Evolutionary conservation across 2,888 invertebrate genomes (phyloP).

Genomic region (Thymelicus lineola): DNA sequence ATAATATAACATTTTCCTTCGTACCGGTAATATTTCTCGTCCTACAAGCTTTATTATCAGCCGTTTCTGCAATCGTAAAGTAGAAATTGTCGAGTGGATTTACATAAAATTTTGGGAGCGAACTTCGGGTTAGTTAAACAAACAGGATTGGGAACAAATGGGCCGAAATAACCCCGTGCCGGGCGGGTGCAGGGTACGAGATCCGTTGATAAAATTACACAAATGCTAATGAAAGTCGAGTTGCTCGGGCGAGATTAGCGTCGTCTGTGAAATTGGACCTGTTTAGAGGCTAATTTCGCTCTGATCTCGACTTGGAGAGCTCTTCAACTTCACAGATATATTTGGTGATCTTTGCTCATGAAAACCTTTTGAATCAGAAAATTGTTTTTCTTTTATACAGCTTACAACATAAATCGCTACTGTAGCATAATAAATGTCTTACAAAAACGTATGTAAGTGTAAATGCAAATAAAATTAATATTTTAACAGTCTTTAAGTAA

Average conservation of each 20-base stretch:
- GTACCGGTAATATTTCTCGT: conserved; percentile 30
- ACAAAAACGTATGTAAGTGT: too few relatives aligned
- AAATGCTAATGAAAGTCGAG: conserved; percentile 77
- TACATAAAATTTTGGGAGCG: conserved; percentile 38
- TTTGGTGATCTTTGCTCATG: conserved; percentile 22
- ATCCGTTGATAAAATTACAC: conserved; percentile 75
- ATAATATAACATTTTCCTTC: conserved; percentile 32
- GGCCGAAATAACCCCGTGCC: conserved; percentile 50
- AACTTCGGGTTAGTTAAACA: conserved; percentile 56
- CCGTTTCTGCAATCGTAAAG: conserved; percentile 38
- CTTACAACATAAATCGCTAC: neutral
- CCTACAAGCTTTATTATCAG: conserved; percentile 38
- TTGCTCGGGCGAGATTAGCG: conserved; percentile 70
- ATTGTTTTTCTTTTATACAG: conserved; percentile 16
- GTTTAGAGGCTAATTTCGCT: conserved; percentile 63
- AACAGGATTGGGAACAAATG: conserved; percentile 62
- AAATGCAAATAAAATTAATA: too few relatives aligned
- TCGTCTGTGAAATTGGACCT: conserved; percentile 68
- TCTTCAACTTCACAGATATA: conserved; percentile 32
- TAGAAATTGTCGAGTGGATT: conserved; percentile 39
- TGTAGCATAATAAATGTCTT: too few relatives aligned
- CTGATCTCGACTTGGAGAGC: conserved; percentile 49
- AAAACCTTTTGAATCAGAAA: conserved; percentile 23
- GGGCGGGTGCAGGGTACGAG: conserved; percentile 46
- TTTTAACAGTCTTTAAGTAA: too few relatives aligned